Percentiles rank a stretch among this genome's conserved stretches.
These are phyloP conservation scores for Cryptotermes secundus DNA, from an alignment of 1,140 invertebrate genomes.

Conservation along the genomic window DNA sequence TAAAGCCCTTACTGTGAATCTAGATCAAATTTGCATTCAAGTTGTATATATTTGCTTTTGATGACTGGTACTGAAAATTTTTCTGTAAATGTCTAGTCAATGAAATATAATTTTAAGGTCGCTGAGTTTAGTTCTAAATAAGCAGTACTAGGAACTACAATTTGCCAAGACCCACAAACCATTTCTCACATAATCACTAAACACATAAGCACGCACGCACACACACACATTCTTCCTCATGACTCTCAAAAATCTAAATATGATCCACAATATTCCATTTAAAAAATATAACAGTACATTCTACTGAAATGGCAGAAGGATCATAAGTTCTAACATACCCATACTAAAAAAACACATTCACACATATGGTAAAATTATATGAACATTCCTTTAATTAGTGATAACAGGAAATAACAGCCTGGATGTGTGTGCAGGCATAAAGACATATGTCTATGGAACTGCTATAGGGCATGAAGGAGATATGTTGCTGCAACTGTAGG, in stretches of 20 bases:
- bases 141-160: neutral
- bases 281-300: neutral
- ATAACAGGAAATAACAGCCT: neutral
- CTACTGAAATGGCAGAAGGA: neutral
- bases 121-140: neutral
- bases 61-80: neutral
- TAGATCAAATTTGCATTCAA: neutral
- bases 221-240: neutral
- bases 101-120: neutral
- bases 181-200: neutral
- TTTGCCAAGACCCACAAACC: neutral
- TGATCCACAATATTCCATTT: neutral
- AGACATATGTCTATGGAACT: conserved; percentile 7
- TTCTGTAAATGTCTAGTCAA: neutral
- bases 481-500: neutral
- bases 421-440: neutral
- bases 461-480: neutral
- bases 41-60: neutral
- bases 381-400: neutral
- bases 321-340: neutral
- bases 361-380: neutral
- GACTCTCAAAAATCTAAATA: neutral
- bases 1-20: no score
- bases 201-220: neutral
- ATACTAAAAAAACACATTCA: neutral